Evolutionary conservation across 2,113 vertebrate genomes (phyloP).

Genomic region (Delphinus delphis): DNA sequence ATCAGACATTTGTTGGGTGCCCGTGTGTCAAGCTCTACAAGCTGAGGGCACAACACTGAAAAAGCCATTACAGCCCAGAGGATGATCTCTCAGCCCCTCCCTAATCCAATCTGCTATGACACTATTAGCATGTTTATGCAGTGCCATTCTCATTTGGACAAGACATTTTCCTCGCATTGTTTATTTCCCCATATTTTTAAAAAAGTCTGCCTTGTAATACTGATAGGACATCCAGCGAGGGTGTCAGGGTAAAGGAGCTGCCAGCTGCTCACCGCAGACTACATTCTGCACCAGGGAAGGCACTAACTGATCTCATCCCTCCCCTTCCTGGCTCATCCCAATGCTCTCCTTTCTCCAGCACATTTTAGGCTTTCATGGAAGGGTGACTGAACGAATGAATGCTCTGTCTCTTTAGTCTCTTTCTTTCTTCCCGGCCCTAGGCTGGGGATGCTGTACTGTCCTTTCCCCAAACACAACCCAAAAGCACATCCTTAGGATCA

Average conservation of each 20-base stretch:
- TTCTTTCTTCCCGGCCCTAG: not conserved
- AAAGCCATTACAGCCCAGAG: not conserved
- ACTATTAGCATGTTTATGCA: not conserved
- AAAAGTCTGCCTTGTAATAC: not conserved
- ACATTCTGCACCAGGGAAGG: not conserved
- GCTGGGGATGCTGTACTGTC: not conserved
- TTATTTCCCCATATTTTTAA: not conserved
- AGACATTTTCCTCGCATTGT: not conserved
- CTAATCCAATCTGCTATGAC: not conserved
- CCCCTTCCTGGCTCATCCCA: not conserved
- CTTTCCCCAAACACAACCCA: not conserved
- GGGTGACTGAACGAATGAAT: not conserved
- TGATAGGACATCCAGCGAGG: not conserved
- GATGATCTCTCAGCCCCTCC: not conserved
- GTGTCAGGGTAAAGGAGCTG: not conserved
- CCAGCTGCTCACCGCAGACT: not conserved
- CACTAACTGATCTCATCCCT: not conserved
- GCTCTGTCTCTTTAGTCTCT: not conserved
- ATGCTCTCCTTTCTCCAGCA: not conserved
- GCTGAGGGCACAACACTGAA: not conserved
- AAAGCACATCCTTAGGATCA: not conserved
- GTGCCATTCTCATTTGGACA: not conserved
- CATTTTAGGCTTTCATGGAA: not conserved
- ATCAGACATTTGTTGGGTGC: not conserved
- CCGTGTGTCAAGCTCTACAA: not conserved